A percentile compares a stretch with the other conserved stretches of the same genome.
phyloP scores from a whole-genome alignment of 2,113 vertebrate species.

The Dicaeum eximium region DNA sequence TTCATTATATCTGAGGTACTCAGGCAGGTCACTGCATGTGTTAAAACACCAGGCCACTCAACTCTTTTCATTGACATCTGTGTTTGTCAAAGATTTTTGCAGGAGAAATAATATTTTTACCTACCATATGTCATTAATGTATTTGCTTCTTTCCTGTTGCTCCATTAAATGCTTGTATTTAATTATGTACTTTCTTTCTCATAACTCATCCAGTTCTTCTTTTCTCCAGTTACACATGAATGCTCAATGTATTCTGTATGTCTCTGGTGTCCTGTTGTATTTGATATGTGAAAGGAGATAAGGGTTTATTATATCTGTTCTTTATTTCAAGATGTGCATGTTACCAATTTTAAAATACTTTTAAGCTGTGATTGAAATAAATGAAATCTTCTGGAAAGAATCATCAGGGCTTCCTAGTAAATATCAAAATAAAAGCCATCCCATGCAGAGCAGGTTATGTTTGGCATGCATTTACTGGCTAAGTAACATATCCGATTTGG shows the following conservation, averaged over 20 bases:
- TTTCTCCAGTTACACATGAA: slow-evolving; percentile 7
- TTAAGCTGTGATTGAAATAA: background rate
- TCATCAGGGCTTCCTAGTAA: background rate
- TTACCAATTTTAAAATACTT: background rate
- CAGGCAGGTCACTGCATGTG: background rate
- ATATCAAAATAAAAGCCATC: slow-evolving; percentile 48
- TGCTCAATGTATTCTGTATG: background rate
- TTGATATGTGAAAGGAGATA: slow-evolving; percentile 39
- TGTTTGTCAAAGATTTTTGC: background rate
- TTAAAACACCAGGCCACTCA: background rate
- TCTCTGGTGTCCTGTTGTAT: slow-evolving; percentile 10
- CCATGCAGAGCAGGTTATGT: slow-evolving; percentile 20
- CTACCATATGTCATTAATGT: slow-evolving; percentile 33
- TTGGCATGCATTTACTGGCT: slow-evolving; percentile 11
- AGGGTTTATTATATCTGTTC: slow-evolving; percentile 4
- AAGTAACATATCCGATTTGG: slow-evolving; percentile 22
- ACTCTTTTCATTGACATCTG: background rate
- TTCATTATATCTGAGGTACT: background rate
- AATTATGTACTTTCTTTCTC: background rate
- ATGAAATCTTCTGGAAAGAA: slow-evolving; percentile 19
- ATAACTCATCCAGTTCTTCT: slow-evolving; percentile 8
- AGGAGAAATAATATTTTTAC: background rate
- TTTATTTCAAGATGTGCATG: background rate
- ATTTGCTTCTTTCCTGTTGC: slow-evolving; percentile 23
- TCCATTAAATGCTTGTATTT: slow-evolving; percentile 14